phyloP scores from a whole-genome alignment of 2,113 vertebrate genomes.

The Laterallus jamaicensis region DNA sequence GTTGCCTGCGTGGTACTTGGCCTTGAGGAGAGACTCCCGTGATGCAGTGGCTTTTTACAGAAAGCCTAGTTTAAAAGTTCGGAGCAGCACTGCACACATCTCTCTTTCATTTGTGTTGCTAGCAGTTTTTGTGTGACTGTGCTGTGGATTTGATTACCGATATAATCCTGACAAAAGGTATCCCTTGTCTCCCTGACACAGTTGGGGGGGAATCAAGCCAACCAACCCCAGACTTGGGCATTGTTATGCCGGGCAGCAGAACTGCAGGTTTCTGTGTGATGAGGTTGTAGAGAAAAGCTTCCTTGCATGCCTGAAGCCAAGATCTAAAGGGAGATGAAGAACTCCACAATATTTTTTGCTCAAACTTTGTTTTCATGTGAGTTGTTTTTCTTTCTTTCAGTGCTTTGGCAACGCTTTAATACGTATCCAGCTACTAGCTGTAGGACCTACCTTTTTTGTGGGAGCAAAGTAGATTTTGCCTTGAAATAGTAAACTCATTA shows the following conservation, averaged over 20 bases:
- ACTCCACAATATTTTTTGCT: neutral
- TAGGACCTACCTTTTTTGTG: neutral
- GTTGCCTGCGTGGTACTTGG: neutral
- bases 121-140: neutral
- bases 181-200: neutral
- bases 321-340: neutral
- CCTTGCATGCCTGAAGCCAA: neutral
- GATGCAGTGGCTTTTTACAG: neutral
- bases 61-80: neutral
- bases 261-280: neutral
- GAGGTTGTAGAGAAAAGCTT: neutral
- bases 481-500: neutral
- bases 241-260: neutral
- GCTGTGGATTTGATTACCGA: neutral
- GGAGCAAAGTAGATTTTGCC: neutral
- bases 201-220: neutral
- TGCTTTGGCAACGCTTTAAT: neutral
- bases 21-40: fast-evolving
- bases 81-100: neutral
- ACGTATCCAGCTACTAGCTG: neutral
- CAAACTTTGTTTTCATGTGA: neutral
- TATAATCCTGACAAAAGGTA: neutral
- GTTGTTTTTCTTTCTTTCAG: neutral
- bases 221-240: too few relatives aligned
- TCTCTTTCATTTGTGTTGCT: neutral